Evolutionary conservation across 2,888 invertebrate genomes (phyloP), one percentile per base, ranked within the genome.

Genomic region (Drosophila mimetica): DNA sequence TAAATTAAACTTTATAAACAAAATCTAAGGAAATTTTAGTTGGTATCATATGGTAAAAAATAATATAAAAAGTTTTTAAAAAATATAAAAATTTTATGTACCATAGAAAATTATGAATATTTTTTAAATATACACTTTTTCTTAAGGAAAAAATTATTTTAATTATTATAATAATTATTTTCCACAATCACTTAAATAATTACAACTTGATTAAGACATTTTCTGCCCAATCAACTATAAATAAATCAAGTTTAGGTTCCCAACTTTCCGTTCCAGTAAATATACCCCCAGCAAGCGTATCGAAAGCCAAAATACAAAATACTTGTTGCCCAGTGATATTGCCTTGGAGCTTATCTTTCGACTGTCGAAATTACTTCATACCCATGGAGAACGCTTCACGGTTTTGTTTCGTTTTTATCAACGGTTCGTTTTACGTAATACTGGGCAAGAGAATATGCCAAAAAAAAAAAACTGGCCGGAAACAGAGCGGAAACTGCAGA

Each of bases 281-380:
- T 25, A 41, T 54, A 20, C 46, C 39, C 37, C 22, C 36, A 2
- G 30, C 22, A 11, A 52, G 65, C 30, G 64, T 64, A 65, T 51
- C 22, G 7, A 11, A 36, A 57, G 30, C 22, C 22, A 34, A 41
- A 61, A 63, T 34, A 55, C 30, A 34, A 41, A 61, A 63, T 34
- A 41, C n/a, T 58, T n/a, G 20, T 5, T 13, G 37, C 54, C 30
- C 39, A 14, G 18, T 22, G 42, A 51, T 42, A 63, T 42, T 50
- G 63, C 51, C 51, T 64, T 36, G 65, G 28, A 4, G 36, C 64
- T 65, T 65, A 65, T 65, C 64, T 53, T 37, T 11, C 42, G 28
- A 42, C 52, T 34, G 64, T 16, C 44, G 36, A 65, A 65, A 37
- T 64, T 65, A 64, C 64, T 64, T 64, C 65, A 64, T 64, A 64